Evolutionary conservation across 2,888 invertebrate genomes (phyloP), one percentile per base, ranked within the genome.

Genomic region (Calliphora vomitoria): DNA sequence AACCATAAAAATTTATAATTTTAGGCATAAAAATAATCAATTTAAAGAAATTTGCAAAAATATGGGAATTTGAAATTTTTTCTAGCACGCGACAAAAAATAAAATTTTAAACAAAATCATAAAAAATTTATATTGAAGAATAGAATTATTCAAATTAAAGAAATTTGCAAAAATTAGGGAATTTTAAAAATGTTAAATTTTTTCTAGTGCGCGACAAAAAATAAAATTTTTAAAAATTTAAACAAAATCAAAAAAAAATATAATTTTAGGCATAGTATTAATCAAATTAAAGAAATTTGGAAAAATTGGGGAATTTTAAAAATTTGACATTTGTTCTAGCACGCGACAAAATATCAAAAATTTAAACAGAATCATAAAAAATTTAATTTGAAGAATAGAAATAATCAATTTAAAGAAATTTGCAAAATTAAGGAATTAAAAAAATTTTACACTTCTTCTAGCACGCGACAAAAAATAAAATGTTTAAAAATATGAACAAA

Each of bases 81-180:
- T 69, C 50, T 69, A 50, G 31, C 50, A 69, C 50, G 69, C 50
- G 47, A 50, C 15, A 50, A 25, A 25, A 25, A 25, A 25, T 25
- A 25, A 2, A 25, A 25, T 25, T 25, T 25, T 25, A 1, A 25
- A 25, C 25, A 25, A 25, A 25, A 25, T 25, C 25, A 25, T 25
- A 1, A 25, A 25, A 25, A 25, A 25, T 25, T 25, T 25, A 25
- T 1, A 1, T 25, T 25, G 1, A 25, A 2, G 25, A 25, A 25
- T 25, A 25, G 25, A 25, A 25, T 25, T 25, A 25, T 25, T 1
- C 25, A 25, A 25, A 1, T 25, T 25, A 1, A 25, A 25, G 25
- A n/a, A n/a, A n/a, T n/a, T n/a, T 50, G 5, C 6, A 15, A 50
- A 50, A 50, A 50, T n/a, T 47, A 13, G n/a, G n/a, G n/a, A n/a